Conservation (phyloP, 2,888 invertebrate species). For the Nomada ferruginata region DNA sequence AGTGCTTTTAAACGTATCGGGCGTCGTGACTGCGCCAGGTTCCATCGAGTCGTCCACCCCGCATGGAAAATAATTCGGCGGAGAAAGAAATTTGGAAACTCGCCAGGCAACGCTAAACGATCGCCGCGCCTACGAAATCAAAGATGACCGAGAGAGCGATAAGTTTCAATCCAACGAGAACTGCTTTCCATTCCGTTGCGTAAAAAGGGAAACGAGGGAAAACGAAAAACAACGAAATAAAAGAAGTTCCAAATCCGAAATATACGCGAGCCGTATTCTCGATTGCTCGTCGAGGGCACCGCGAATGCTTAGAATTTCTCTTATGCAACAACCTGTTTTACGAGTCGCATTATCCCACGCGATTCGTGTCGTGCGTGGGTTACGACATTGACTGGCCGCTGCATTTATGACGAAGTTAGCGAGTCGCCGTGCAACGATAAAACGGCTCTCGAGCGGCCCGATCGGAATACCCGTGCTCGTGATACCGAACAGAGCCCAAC, state of each 20-base stretch:
- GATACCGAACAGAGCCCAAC: constrained; percentile 3
- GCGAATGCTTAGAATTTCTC: constrained; percentile 68
- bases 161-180: neutral
- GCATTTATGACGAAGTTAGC: constrained; percentile 67
- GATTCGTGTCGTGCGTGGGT: constrained; percentile 71
- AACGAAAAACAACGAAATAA: too few relatives aligned
- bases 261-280: constrained; percentile 51
- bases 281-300: constrained; percentile 40
- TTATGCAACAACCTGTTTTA: constrained; percentile 74
- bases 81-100: constrained; percentile 28
- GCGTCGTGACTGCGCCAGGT: constrained; percentile 22
- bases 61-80: constrained; percentile 20
- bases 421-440: constrained; percentile 53
- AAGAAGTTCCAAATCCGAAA: constrained; percentile 12
- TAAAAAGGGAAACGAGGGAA: neutral
- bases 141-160: neutral
- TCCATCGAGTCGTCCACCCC: neutral
- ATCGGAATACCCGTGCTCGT: constrained; percentile 11
- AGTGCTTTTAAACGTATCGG: constrained; percentile 54
- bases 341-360: constrained; percentile 72
- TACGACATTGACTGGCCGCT: constrained; percentile 70
- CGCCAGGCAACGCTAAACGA: constrained; percentile 20
- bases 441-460: constrained; percentile 26
- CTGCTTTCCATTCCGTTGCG: neutral
- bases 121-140: too few relatives aligned